Base-by-base conservation (phyloP, 2,888 invertebrate genomes). In the Cremastinae sp. region DNA sequence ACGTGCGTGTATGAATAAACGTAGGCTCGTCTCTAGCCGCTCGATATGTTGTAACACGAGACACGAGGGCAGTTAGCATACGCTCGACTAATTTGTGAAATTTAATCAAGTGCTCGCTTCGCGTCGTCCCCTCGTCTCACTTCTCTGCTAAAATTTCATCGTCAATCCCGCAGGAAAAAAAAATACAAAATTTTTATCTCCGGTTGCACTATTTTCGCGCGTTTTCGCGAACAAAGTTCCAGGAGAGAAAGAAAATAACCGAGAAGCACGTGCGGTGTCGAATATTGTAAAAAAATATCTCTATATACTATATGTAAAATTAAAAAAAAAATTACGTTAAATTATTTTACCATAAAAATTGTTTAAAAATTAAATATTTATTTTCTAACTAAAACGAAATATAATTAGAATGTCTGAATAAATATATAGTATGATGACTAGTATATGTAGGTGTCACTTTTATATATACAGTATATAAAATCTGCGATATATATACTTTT, bases 31-130 rank as follows among this genome's bases (percentile, higher is more conserved):
- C 14, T 36, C 20, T 43, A 41, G 38, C 28, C 28, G 43, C 54
- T 47, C 56, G 36, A 58, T n/a, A n/a, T 69, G 49, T 49, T 71
- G 74, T 82, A 82, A 84, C 77, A 79, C 79, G 83, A 84, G 80
- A 82, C 82, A 73, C 78, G 78, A 75, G 74, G 61, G 78, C 79
- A 78, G 84, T 83, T 83, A 84, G 81, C 81, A 41, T 76, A 65
- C 81, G 81, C 83, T 83, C 82, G 84, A 84, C 84, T 86, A 83
- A 84, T 86, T 85, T 84, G 80, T 85, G 86, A 86, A 86, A 86
- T 86, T 86, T 81, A 85, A 86, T 86, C 86, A 84, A 85, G 83
- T 84, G 82, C 82, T 80, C 69, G 74, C 38, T 64, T 58, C 58
- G 18, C 54, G 38, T 53, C 38, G 64, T 38, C 66, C 58, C 22